Conservation (phyloP, 2,888 invertebrate genomes). For the Pseudococcus longispinus region DNA sequence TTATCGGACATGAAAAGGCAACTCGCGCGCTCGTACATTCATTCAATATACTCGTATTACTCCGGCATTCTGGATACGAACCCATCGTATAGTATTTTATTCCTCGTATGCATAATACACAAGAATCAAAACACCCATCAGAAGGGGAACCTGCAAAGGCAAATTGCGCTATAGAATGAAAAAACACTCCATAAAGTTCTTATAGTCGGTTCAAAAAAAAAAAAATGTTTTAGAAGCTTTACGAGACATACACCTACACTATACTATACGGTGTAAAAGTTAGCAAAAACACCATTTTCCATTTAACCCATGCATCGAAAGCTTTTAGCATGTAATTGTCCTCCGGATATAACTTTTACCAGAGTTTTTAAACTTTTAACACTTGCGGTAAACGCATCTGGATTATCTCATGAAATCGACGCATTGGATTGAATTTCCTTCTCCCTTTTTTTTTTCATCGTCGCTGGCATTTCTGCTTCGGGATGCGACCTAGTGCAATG, state of each 20-base stretch:
- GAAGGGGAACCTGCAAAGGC: not conserved
- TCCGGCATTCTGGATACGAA: not conserved
- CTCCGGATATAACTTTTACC: slow-evolving; percentile 55
- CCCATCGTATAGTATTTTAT: not conserved
- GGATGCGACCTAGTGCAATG: not conserved
- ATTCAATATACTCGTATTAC: not conserved
- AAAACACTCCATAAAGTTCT: slow-evolving; percentile 31
- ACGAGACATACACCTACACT: not conserved
- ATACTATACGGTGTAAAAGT: slow-evolving; percentile 38
- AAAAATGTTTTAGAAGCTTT: slow-evolving; percentile 16
- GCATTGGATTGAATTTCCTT: not conserved
- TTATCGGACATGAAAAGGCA: slow-evolving; percentile 12
- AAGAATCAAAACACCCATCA: not conserved
- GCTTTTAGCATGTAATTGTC: slow-evolving; percentile 56
- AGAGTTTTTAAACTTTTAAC: slow-evolving; percentile 55
- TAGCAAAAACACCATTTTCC: slow-evolving; percentile 51
- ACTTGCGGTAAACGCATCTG: slow-evolving; percentile 57
- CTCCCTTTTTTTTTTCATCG: not conserved
- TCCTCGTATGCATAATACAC: not conserved
- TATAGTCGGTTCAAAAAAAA: not conserved
- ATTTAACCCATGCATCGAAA: slow-evolving; percentile 56
- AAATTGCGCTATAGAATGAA: slow-evolving; percentile 26
- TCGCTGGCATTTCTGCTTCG: not conserved
- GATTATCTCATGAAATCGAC: slow-evolving; percentile 53
- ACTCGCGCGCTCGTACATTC: not conserved